phyloP scores from a whole-genome alignment of 2,888 invertebrate genomes.

The Macrosoma leucophasiata region DNA sequence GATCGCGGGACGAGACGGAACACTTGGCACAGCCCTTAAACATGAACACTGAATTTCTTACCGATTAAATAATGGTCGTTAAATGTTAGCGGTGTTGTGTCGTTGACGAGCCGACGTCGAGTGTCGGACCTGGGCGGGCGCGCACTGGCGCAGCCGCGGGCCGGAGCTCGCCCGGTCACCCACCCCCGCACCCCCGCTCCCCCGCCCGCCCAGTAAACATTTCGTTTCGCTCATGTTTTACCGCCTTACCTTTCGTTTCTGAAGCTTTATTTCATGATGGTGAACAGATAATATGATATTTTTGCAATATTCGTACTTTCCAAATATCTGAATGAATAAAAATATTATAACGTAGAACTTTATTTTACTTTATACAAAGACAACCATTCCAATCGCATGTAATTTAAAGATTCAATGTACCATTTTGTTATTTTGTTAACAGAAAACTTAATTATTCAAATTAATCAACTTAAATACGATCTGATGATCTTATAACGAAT shows the following conservation, averaged over 20 bases:
- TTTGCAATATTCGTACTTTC: too few species aligned
- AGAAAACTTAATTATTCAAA: too few species aligned
- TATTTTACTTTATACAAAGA: too few species aligned
- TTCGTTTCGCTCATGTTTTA: slow-evolving; percentile 35
- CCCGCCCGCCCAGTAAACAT: slow-evolving; percentile 46
- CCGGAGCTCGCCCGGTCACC: slow-evolving; percentile 26
- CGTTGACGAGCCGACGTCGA: slow-evolving; percentile 75
- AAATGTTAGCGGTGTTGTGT: slow-evolving; percentile 59
- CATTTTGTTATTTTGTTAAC: too few species aligned
- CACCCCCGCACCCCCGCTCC: slow-evolving; percentile 33
- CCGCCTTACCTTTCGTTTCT: slow-evolving; percentile 17
- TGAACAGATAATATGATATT: too few species aligned
- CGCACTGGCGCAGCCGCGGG: slow-evolving; percentile 57
- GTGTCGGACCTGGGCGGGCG: slow-evolving; percentile 73
- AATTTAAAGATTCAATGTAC: too few species aligned
- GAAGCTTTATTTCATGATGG: too few species aligned
- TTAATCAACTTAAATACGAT: too few species aligned
- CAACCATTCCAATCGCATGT: too few species aligned
- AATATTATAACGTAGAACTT: too few species aligned
- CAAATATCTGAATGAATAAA: too few species aligned
- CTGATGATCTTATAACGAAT: too few species aligned
- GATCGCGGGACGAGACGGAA: slow-evolving; percentile 33
- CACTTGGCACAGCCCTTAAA: slow-evolving; percentile 52
- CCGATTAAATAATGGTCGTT: slow-evolving; percentile 68
- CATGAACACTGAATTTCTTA: slow-evolving; percentile 61